Percentiles rank a stretch among this genome's conserved stretches.
Evolutionary conservation across 1,140 invertebrate species (phyloP).

Genomic region (Apis mellifera): Amel_HAv3.1 CM009938.2:10428001-10428500

Average conservation of each 20-base stretch:
- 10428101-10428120: too few species aligned
- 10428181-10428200: not conserved
- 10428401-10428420: not conserved
- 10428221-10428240: not conserved
- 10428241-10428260: not conserved
- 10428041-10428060: too few species aligned
- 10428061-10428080: too few species aligned
- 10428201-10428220: not conserved
- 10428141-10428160: not conserved
- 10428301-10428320: too few species aligned
- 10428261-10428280: not conserved
- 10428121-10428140: not conserved
- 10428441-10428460: not conserved
- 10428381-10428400: too few species aligned
- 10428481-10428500: slow-evolving; percentile 2
- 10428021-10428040: too few species aligned
- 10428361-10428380: too few species aligned
- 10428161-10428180: too few species aligned
- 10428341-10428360: not conserved
- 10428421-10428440: not conserved
- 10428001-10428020: too few species aligned
- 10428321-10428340: not conserved
- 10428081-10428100: too few species aligned
- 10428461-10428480: slow-evolving; percentile 74
- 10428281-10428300: too few species aligned